Conservation (phyloP, 2,888 invertebrate species). For the Melanostoma mellinum region DNA sequence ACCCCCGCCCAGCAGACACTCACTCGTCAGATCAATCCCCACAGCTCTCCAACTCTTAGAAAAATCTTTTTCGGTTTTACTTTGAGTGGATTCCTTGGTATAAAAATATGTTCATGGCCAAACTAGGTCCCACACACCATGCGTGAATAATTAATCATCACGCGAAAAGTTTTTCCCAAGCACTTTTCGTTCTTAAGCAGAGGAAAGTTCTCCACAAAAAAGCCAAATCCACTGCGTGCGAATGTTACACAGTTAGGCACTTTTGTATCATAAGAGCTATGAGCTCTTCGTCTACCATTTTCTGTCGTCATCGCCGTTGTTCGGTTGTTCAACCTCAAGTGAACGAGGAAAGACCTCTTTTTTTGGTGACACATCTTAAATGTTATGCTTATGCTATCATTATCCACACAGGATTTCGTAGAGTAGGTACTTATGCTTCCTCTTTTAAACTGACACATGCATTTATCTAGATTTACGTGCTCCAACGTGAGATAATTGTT, state of each 20-base stretch:
- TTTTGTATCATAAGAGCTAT: not conserved
- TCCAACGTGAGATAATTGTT: slow-evolving; percentile 30
- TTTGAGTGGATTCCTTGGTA: slow-evolving; percentile 30
- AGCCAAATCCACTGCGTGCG: slow-evolving; percentile 5
- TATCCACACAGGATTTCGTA: slow-evolving; percentile 16
- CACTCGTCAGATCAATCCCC: no score
- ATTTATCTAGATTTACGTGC: slow-evolving; percentile 36
- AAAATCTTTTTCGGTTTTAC: slow-evolving; percentile 1
- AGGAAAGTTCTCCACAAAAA: slow-evolving; percentile 10
- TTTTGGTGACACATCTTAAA: not conserved
- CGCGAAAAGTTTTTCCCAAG: slow-evolving; percentile 60
- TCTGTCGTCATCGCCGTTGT: slow-evolving; percentile 11
- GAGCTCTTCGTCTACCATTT: slow-evolving; percentile 9
- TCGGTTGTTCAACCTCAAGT: slow-evolving; percentile 22
- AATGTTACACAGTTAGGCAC: slow-evolving; percentile 12
- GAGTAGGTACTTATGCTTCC: slow-evolving; percentile 12
- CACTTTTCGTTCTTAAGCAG: slow-evolving; percentile 30
- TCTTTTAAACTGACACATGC: slow-evolving; percentile 12
- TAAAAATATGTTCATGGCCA: slow-evolving; percentile 29
- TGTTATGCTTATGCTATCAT: slow-evolving; percentile 3
- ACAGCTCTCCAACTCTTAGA: not conserved
- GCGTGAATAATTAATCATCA: slow-evolving; percentile 72
- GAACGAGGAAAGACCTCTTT: not conserved
- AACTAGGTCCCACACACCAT: slow-evolving; percentile 61
- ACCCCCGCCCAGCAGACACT: no score